These are phyloP conservation scores for Eurois occulta DNA, from an alignment of 2,888 invertebrate species.

Conservation along the genomic window DNA sequence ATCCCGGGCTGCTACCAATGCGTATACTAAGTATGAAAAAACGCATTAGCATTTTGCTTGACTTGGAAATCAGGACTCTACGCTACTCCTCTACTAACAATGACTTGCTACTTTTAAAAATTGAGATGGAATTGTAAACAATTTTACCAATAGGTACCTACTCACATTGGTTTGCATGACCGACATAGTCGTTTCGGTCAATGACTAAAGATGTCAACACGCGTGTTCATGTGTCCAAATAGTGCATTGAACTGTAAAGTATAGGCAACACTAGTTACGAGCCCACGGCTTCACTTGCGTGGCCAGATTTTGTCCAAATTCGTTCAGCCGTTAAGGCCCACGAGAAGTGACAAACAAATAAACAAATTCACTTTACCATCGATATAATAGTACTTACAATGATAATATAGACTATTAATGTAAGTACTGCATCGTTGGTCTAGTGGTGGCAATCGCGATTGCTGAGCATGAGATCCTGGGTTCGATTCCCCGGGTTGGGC, in stretches of 20 bases:
- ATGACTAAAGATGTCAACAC: conserved; percentile 48
- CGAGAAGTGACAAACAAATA: neutral
- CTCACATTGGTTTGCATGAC: conserved; percentile 25
- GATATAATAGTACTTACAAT: neutral
- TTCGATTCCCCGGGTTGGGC: neutral
- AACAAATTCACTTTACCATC: neutral
- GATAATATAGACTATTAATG: neutral
- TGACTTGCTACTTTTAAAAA: neutral
- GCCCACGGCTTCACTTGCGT: neutral
- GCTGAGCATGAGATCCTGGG: neutral
- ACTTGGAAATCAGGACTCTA: neutral
- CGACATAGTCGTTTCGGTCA: conserved; percentile 51
- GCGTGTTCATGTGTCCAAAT: conserved; percentile 41
- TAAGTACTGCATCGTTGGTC: neutral
- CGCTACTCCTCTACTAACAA: neutral
- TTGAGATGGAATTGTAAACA: neutral
- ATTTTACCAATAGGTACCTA: conserved; percentile 1
- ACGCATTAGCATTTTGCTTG: neutral
- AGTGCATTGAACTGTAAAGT: conserved; percentile 57
- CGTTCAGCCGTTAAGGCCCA: neutral
- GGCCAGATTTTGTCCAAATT: neutral
- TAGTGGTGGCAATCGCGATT: neutral
- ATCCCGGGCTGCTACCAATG: too few species aligned
- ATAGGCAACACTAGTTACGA: conserved; percentile 13
- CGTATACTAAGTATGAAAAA: neutral